phyloP scores from a whole-genome alignment of 1,140 invertebrate genomes.

The Camponotus floridanus region DNA sequence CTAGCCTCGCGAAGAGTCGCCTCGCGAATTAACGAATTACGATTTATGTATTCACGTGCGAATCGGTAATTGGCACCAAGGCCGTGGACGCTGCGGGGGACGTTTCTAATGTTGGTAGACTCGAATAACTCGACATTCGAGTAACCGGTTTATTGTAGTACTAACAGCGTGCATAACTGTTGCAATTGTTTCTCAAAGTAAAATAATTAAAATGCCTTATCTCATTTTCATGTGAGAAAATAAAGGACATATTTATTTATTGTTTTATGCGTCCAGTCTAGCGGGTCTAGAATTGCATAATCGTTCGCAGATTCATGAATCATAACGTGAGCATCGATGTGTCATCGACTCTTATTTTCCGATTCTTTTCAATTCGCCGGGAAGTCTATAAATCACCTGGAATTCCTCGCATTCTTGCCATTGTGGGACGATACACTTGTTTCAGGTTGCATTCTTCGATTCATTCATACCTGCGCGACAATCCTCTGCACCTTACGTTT shows the following conservation, averaged over 20 bases:
- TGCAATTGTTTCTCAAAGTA: constrained; percentile 17
- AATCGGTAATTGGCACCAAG: constrained; percentile 74
- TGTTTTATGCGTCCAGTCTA: neutral
- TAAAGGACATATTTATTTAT: neutral
- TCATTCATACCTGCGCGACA: constrained; percentile 82
- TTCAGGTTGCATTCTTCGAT: constrained; percentile 75
- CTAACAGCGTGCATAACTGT: constrained; percentile 15
- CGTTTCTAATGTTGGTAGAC: constrained; percentile 45
- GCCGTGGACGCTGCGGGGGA: constrained; percentile 62
- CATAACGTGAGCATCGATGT: constrained; percentile 29
- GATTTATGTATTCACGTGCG: constrained; percentile 73
- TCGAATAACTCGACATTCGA: constrained; percentile 25
- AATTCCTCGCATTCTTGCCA: constrained; percentile 79
- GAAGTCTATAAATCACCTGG: constrained; percentile 80
- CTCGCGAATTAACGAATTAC: constrained; percentile 76
- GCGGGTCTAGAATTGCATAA: too few species aligned
- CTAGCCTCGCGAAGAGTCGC: constrained; percentile 54
- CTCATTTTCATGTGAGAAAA: neutral
- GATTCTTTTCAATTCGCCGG: constrained; percentile 28
- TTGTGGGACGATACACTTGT: constrained; percentile 83
- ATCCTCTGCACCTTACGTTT: constrained; percentile 83
- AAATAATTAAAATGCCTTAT: neutral
- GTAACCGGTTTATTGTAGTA: constrained; percentile 36
- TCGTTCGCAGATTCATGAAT: constrained; percentile 13
- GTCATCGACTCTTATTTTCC: constrained; percentile 18